These are phyloP conservation scores for Hyles euphorbiae DNA, from an alignment of 1,140 invertebrate species.

Conservation along the genomic window DNA sequence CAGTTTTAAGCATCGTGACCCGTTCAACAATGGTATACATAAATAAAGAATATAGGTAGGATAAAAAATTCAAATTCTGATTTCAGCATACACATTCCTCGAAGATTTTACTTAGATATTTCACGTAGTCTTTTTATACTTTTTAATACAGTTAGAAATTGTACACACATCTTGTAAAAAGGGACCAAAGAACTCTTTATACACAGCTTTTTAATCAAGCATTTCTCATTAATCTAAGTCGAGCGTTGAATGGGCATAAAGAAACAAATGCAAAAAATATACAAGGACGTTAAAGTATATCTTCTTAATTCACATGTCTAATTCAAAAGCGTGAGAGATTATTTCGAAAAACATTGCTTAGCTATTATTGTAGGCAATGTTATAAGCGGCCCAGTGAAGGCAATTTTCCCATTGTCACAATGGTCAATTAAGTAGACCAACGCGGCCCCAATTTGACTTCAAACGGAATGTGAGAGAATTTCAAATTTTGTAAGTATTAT, in stretches of 20 bases:
- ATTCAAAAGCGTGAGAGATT: conserved; percentile 55
- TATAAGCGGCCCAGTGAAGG: conserved; percentile 53
- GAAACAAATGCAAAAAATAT: background rate
- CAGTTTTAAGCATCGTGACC: too few species aligned
- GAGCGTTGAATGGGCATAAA: background rate
- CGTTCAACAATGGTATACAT: too few species aligned
- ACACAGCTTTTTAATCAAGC: too few species aligned
- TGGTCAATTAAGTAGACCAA: conserved; percentile 58
- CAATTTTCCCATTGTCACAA: conserved; percentile 63
- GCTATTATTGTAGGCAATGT: conserved; percentile 43
- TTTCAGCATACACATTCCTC: too few species aligned
- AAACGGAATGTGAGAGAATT: conserved; percentile 36
- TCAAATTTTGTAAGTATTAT: conserved; percentile 9
- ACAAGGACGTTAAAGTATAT: background rate
- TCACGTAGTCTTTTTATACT: too few species aligned
- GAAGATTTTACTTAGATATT: too few species aligned
- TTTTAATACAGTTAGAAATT: too few species aligned
- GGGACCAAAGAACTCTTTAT: too few species aligned
- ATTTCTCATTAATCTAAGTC: too few species aligned
- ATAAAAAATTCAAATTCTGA: too few species aligned
- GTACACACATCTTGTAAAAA: too few species aligned
- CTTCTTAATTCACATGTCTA: conserved; percentile 10
- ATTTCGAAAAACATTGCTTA: conserved; percentile 46
- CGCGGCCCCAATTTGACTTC: conserved; percentile 20
- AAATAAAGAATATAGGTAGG: too few species aligned